A percentile compares a stretch with the other conserved stretches of the same genome.
Evolutionary conservation across 2,113 vertebrate species (phyloP).

Genomic region (human): GRCh38 chr3:20822001-20822500

Average conservation of each 20-base stretch:
- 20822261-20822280: conserved; percentile 69
- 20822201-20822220: conserved; percentile 57
- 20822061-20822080: neutral
- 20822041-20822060: neutral
- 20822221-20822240: conserved; percentile 37
- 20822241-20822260: conserved; percentile 52
- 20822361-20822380: conserved; percentile 56
- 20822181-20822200: conserved; percentile 68
- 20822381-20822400: conserved; percentile 44
- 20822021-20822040: neutral
- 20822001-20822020: neutral
- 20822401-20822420: conserved; percentile 77
- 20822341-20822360: conserved; percentile 70
- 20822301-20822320: conserved; percentile 69
- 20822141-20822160: neutral
- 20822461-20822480: conserved; percentile 76
- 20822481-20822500: conserved; percentile 67
- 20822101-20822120: conserved; percentile 70
- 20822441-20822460: conserved; percentile 72
- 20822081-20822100: conserved; percentile 59
- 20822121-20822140: conserved; percentile 75
- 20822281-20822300: conserved; percentile 67
- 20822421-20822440: conserved; percentile 77
- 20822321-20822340: conserved; percentile 67
- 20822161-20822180: conserved; percentile 57